Evolutionary conservation across 1,140 invertebrate genomes (phyloP).

Genomic region (Geopemphigus sp.): DNA sequence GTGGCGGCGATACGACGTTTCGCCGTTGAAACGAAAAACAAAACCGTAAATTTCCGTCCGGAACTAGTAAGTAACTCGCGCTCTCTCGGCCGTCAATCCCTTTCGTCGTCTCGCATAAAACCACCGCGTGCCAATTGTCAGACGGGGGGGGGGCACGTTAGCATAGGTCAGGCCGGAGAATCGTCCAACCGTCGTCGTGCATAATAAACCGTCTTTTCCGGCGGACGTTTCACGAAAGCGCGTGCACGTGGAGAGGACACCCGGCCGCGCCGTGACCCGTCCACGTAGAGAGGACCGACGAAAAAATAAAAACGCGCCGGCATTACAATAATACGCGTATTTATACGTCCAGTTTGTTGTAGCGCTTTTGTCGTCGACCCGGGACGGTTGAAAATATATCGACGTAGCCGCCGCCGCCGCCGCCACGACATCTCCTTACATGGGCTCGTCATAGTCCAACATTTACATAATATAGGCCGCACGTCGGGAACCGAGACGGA

Average conservation of each 20-base stretch:
- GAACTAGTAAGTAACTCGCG: too few relatives aligned
- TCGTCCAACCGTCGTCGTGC: constrained; percentile 14
- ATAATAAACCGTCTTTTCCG: background rate
- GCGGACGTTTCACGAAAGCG: constrained; percentile 1
- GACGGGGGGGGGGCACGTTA: background rate
- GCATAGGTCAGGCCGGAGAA: background rate
- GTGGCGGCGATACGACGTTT: too few relatives aligned
- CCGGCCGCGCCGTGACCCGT: background rate
- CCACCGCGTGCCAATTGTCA: too few relatives aligned
- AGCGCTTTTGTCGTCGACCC: constrained; percentile 18
- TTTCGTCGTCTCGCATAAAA: too few relatives aligned
- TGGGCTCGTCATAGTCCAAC: background rate
- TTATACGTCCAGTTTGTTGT: background rate
- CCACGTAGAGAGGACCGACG: background rate
- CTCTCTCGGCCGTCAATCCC: too few relatives aligned
- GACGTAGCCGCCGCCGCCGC: background rate
- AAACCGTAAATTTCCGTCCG: too few relatives aligned
- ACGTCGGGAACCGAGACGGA: background rate
- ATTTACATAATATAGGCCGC: background rate
- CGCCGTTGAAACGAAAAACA: too few relatives aligned
- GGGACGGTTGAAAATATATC: constrained; percentile 26
- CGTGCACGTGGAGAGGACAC: background rate
- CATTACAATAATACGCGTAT: constrained; percentile 12
- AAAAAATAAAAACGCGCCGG: background rate
- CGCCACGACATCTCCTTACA: constrained; percentile 2